These are phyloP conservation scores for Xyrauchen texanus DNA, from an alignment of 2,113 vertebrate genomes.

Conservation along the genomic window DNA sequence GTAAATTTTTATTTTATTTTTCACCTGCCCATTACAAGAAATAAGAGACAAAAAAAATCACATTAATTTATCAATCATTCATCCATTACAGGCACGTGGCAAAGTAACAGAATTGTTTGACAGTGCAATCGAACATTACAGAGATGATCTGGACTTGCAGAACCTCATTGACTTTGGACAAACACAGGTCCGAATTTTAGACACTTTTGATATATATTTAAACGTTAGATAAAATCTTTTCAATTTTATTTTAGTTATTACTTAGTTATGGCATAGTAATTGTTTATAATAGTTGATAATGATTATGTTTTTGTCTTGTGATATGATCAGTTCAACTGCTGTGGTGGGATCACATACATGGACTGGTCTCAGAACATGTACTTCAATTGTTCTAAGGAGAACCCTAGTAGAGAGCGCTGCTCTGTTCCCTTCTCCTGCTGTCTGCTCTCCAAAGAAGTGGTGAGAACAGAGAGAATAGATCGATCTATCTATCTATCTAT, in stretches of 20 bases:
- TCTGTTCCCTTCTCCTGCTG: conserved; percentile 93
- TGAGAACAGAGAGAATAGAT: conserved; percentile 39
- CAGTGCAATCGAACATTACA: conserved; percentile 84
- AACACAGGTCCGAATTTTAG: conserved; percentile 74
- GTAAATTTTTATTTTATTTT: too few species aligned
- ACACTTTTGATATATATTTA: background rate
- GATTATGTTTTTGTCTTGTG: background rate
- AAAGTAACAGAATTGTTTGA: conserved; percentile 85
- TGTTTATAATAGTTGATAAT: background rate
- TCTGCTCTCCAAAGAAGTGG: conserved; percentile 71
- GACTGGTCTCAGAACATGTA: conserved; percentile 92
- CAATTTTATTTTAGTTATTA: background rate
- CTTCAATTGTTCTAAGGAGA: conserved; percentile 81
- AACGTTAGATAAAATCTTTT: background rate
- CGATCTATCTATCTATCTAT: too few species aligned
- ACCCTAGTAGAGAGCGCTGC: conserved; percentile 85
- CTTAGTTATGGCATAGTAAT: background rate
- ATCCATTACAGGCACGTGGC: conserved; percentile 73
- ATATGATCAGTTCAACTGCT: conserved; percentile 82
- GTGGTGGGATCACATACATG: conserved; percentile 81
- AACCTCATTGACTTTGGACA: conserved; percentile 92
- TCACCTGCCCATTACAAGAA: too few species aligned
- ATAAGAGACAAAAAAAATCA: too few species aligned
- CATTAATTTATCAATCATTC: background rate
- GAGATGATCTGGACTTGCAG: conserved; percentile 88